phyloP scores from a whole-genome alignment of 2,797 vertebrate genomes.

The Coregonus sp. region DNA sequence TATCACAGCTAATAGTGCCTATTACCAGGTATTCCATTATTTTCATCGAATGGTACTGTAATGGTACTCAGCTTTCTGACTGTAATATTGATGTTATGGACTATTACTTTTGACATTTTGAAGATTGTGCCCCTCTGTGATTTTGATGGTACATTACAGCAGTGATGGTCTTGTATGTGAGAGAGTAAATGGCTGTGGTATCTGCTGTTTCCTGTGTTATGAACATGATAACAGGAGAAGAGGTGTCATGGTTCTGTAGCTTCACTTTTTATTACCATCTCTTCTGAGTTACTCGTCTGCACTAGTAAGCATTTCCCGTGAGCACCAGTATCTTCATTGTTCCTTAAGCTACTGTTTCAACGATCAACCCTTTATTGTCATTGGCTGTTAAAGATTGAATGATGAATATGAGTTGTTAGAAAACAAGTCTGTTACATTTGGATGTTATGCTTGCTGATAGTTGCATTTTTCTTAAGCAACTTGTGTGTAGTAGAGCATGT shows the following conservation, averaged over 20 bases:
- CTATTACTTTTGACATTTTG: conserved; percentile 62
- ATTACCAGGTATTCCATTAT: conserved; percentile 44
- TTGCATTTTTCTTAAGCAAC: background rate
- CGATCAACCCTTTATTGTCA: background rate
- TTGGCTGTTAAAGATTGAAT: background rate
- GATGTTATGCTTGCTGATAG: background rate
- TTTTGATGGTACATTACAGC: conserved; percentile 52
- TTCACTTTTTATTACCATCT: conserved; percentile 37
- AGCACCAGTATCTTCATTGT: background rate
- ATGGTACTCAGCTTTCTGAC: background rate
- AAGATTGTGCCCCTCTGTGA: conserved; percentile 46
- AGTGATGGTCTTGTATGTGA: conserved; percentile 52
- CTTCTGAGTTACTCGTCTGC: background rate
- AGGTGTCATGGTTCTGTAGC: conserved; percentile 29
- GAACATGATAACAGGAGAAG: conserved; percentile 9
- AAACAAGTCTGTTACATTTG: background rate
- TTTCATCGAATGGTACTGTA: conserved; percentile 16
- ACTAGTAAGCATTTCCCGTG: background rate
- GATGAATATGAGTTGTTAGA: background rate
- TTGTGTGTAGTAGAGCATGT: background rate
- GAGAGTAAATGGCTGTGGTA: conserved; percentile 50
- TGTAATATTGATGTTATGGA: conserved; percentile 49
- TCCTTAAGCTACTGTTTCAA: background rate
- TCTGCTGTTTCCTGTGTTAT: conserved; percentile 32
- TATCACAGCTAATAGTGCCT: conserved; percentile 40